phyloP scores from a whole-genome alignment of 2,888 invertebrate species.

The Formica aserva region DNA sequence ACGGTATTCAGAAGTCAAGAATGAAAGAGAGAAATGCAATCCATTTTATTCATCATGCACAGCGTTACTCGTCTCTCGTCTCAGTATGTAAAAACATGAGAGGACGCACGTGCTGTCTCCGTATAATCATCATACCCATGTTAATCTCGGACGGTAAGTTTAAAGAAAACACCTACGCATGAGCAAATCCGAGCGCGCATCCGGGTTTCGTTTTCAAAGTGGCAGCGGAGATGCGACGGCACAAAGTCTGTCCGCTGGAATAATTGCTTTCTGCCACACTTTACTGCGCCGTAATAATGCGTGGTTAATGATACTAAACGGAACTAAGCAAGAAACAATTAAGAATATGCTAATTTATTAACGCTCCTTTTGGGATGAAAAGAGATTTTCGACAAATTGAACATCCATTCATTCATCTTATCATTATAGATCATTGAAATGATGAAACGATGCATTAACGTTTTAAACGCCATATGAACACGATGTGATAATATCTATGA shows the following conservation, averaged over 20 bases:
- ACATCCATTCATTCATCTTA: not conserved
- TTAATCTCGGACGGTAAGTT: constrained; percentile 20
- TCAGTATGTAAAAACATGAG: constrained; percentile 13
- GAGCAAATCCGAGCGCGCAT: not conserved
- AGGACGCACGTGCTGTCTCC: constrained; percentile 6
- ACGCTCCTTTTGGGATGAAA: constrained; percentile 41
- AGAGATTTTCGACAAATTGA: not conserved
- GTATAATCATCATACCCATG: not conserved
- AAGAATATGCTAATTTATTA: constrained; percentile 71
- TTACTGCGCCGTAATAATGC: constrained; percentile 66
- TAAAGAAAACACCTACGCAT: constrained; percentile 30
- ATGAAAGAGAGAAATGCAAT: not conserved
- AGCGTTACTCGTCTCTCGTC: not conserved
- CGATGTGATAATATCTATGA: constrained; percentile 37
- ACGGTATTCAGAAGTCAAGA: not conserved
- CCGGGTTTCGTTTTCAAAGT: not conserved
- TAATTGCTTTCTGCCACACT: constrained; percentile 69
- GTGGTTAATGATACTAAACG: constrained; percentile 61
- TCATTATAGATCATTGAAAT: constrained; percentile 34
- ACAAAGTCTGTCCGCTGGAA: constrained; percentile 39
- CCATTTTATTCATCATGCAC: not conserved
- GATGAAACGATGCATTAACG: constrained; percentile 43
- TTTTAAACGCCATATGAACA: constrained; percentile 28
- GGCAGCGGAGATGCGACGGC: constrained; percentile 10
- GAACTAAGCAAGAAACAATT: constrained; percentile 67